Conservation (phyloP, 2,797 vertebrate genomes). For the Pangasius sanitwongsei region DNA sequence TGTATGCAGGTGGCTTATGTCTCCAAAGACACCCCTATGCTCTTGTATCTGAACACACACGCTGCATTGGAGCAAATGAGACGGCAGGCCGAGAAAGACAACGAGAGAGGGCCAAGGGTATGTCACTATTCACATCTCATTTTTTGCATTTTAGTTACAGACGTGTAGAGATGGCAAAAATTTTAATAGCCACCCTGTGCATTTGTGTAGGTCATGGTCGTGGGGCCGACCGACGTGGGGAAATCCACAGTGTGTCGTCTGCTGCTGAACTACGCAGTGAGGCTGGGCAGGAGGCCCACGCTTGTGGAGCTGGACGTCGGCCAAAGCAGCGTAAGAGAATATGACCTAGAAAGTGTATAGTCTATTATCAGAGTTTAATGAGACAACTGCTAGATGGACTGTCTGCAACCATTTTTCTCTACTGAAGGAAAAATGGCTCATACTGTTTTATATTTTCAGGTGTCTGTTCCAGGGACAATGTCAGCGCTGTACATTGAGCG, state of each 20-base stretch:
- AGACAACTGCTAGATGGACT: neutral
- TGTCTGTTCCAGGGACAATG: constrained; percentile 95
- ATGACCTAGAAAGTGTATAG: constrained; percentile 24
- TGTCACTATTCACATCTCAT: constrained; percentile 14
- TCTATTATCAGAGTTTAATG: constrained; percentile 11
- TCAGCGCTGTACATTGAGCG: constrained; percentile 94
- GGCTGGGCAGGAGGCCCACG: constrained; percentile 91
- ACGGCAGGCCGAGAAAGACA: constrained; percentile 90
- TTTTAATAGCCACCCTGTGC: neutral
- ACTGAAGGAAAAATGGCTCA: neutral
- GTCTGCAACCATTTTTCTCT: neutral
- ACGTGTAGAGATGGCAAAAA: neutral
- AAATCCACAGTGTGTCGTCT: constrained; percentile 94
- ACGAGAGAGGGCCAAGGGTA: constrained; percentile 91
- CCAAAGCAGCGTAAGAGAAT: constrained; percentile 84
- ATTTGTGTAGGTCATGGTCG: constrained; percentile 88
- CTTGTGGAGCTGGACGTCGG: constrained; percentile 96
- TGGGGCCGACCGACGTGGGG: constrained; percentile 94
- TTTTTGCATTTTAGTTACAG: neutral
- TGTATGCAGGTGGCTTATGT: constrained; percentile 76
- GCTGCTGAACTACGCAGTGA: constrained; percentile 91
- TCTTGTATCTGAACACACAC: constrained; percentile 95
- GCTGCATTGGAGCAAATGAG: constrained; percentile 98
- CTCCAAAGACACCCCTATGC: constrained; percentile 92
- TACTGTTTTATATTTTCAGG: constrained; percentile 61